Base-by-base conservation (phyloP, 1,140 invertebrate genomes). In the Mylabris phalerata region DNA sequence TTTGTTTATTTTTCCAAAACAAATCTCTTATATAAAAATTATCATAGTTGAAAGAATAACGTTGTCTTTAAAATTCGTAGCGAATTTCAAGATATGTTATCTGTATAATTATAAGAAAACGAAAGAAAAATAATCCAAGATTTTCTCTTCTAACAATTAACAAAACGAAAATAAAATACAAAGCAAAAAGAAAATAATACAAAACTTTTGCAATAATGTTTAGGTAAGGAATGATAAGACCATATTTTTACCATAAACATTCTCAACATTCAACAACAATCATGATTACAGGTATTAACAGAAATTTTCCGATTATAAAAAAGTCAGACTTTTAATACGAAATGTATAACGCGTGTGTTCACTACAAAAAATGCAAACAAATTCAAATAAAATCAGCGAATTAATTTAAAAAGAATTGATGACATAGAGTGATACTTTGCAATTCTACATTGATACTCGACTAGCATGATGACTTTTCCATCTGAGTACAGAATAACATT, bases 211-310 rank as follows among this genome's bases (percentile, higher is more conserved):
- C 13, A 49, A 62, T 49, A 55, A 52, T 57, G 55, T 62, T 58
- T 58, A 55, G 64, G 61, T 59, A 52, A 65, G 64, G 64, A 65
- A 65, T 65, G 57, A 60, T 59, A 63, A 55, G 43, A 57, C 55
- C 57, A 62, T 59, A 58, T 59, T 55, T 62, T 65, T 59, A 59
- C 60, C 51, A 45, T 45, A 48, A 57, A 54, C 54, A 55, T 57
- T 47, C 38, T 48, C 50, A 60, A 54, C 32, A 41, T 25, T 51
- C 45, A 11, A 19, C 9, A 54, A 38, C 19, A 44, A 61, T 64
- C 61, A 65, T 65, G 64, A 61, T 65, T 65, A 65, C 64, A 65
- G 56, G 60, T 52, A 58, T 58, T 57, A 60, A 60, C 49, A 57
- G 41, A 56, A n/a, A 62, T 50, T 55, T 62, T 10, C 4, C 9